Percentiles rank a stretch among this genome's conserved stretches.
Evolutionary conservation across 1,140 invertebrate genomes (phyloP).

Genomic region (Euura saliciscinereae): DNA sequence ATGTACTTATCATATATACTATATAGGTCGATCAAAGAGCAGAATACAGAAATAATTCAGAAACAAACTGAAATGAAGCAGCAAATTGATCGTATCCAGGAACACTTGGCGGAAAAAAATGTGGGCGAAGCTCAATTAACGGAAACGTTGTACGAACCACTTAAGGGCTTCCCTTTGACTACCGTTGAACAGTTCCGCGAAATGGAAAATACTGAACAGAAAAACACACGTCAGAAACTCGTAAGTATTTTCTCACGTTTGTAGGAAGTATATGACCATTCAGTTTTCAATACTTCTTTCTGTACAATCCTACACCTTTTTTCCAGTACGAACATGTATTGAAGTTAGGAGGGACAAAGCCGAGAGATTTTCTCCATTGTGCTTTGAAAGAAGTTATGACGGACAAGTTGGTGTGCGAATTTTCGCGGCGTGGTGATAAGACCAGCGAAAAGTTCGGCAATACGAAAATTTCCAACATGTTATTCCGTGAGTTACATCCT

Average conservation of each 20-base stretch:
- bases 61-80: not conserved
- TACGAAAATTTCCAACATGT: not conserved
- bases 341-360: not conserved
- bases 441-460: not conserved
- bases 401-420: not conserved
- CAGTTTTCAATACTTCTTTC: not conserved
- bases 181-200: not conserved
- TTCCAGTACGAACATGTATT: not conserved
- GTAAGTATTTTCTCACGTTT: not conserved
- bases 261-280: not conserved
- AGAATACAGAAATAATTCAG: not conserved
- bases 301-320: not conserved
- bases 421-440: not conserved
- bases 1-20: too few species aligned
- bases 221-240: not conserved
- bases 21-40: not conserved
- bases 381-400: not conserved
- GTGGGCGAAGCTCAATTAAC: not conserved
- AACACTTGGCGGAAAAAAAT: not conserved
- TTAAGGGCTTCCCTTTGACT: not conserved
- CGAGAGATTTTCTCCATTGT: not conserved
- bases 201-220: not conserved
- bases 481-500: not conserved
- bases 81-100: not conserved
- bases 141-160: not conserved